These are phyloP conservation scores for Heteronetta atricapilla DNA, from an alignment of 2,113 vertebrate species.

Conservation along the genomic window DNA sequence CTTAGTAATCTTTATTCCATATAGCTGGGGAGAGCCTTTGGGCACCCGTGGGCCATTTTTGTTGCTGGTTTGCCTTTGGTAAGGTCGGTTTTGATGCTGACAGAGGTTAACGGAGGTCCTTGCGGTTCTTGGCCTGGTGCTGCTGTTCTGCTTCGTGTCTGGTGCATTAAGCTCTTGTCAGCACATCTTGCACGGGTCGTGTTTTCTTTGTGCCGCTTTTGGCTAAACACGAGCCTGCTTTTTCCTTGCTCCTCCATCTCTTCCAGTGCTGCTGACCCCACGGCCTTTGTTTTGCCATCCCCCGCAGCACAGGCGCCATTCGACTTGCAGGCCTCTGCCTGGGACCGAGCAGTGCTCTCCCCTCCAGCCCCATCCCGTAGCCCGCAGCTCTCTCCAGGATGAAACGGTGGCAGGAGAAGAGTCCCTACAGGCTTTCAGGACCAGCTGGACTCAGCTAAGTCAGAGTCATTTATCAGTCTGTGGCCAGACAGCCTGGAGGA, in stretches of 20 bases:
- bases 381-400: neutral
- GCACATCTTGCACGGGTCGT: neutral
- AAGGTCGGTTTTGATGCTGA: neutral
- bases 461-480: neutral
- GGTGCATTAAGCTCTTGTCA: neutral
- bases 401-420: neutral
- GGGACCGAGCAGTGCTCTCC: neutral
- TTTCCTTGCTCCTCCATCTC: neutral
- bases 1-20: rapidly evolving
- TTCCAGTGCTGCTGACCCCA: neutral
- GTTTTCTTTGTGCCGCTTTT: neutral
- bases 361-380: rapidly evolving
- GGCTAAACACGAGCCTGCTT: neutral
- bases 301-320: neutral
- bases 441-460: neutral
- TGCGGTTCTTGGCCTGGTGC: neutral
- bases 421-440: neutral
- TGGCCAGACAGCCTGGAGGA: neutral
- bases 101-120: neutral
- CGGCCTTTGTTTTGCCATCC: neutral
- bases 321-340: neutral
- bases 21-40: neutral
- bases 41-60: neutral
- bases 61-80: neutral
- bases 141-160: neutral